phyloP scores from a whole-genome alignment of 2,113 vertebrate species.

The Hypocryptadius cinnamomeus region DNA sequence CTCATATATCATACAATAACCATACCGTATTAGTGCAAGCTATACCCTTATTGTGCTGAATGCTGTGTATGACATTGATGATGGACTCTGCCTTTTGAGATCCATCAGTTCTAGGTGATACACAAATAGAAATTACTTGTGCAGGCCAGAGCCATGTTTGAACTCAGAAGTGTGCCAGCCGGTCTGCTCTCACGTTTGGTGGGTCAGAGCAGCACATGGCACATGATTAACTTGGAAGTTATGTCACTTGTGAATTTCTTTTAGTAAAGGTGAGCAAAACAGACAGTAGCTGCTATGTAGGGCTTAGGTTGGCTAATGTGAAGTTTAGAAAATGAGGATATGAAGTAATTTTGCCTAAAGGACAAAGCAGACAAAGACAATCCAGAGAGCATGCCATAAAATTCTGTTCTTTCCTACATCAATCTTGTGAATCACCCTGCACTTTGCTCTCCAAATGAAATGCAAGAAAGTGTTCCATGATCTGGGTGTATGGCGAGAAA shows the following conservation, averaged over 20 bases:
- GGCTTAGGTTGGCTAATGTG: neutral
- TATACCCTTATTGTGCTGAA: neutral
- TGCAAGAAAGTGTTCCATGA: neutral
- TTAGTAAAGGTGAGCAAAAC: neutral
- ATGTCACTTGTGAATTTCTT: neutral
- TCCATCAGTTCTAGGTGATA: neutral
- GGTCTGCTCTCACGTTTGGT: neutral
- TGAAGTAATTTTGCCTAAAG: conserved; percentile 12
- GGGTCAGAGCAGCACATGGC: neutral
- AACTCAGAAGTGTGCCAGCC: neutral
- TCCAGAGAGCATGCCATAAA: neutral
- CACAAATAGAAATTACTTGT: neutral
- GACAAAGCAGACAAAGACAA: neutral
- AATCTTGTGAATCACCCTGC: neutral
- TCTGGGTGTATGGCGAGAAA: neutral
- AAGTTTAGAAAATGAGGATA: neutral
- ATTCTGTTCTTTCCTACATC: neutral
- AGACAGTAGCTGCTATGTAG: neutral
- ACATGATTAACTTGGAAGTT: neutral
- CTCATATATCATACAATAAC: neutral
- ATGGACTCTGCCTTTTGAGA: neutral
- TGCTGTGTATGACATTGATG: neutral
- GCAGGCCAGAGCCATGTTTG: neutral
- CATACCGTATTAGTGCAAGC: neutral
- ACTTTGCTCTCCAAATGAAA: neutral